These are phyloP conservation scores for Indri indri DNA, from an alignment of 2,113 vertebrate species.

Conservation along the genomic window DNA sequence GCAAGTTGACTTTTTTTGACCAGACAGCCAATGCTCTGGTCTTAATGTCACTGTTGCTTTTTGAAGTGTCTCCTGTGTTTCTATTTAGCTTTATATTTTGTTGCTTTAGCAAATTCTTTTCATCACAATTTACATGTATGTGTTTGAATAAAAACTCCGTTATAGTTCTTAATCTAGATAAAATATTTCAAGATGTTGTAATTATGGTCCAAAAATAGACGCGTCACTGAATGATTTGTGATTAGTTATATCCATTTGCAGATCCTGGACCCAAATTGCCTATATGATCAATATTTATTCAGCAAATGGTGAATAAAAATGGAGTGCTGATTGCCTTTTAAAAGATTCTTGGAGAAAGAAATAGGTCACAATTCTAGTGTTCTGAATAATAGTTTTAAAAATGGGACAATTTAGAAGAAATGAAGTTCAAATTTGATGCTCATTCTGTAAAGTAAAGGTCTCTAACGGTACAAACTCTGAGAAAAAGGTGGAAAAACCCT, in stretches of 20 bases:
- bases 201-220: background rate
- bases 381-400: constrained; percentile 22
- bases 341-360: background rate
- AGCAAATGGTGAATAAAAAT: constrained; percentile 30
- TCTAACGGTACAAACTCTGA: background rate
- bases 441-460: background rate
- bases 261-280: background rate
- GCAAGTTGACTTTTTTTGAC: background rate
- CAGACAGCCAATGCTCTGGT: background rate
- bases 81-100: background rate
- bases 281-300: constrained; percentile 53
- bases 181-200: constrained; percentile 14
- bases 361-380: constrained; percentile 2
- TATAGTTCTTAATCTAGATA: background rate
- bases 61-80: background rate
- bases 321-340: background rate
- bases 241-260: background rate
- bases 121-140: background rate
- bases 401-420: background rate
- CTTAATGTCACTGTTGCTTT: background rate
- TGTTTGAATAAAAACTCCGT: background rate
- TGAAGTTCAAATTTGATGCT: constrained; percentile 18
- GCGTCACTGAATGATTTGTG: background rate
- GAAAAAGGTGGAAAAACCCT: background rate
- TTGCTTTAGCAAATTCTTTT: background rate